phyloP scores from a whole-genome alignment of 2,113 vertebrate species.

The Pleuronectes platessa region DNA sequence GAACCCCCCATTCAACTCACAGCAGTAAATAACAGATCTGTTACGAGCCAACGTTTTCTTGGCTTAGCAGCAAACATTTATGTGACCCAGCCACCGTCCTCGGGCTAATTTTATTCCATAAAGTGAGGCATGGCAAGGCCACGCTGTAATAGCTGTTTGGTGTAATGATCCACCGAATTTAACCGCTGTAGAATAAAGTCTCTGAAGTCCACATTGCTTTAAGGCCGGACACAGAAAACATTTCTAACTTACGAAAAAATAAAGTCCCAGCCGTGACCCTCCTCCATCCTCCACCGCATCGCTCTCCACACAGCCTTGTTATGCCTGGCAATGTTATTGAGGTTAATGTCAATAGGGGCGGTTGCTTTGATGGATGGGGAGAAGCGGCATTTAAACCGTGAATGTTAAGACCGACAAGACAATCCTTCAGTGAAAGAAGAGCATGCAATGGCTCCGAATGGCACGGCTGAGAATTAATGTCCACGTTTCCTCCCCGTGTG shows the following conservation, averaged over 20 bases:
- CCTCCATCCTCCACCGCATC: conserved; percentile 12
- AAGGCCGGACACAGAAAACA: neutral
- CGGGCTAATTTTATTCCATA: conserved; percentile 16
- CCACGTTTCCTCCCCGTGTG: conserved; percentile 57
- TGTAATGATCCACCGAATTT: conserved; percentile 19
- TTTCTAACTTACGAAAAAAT: conserved; percentile 22
- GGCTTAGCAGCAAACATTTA: neutral
- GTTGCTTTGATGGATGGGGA: conserved; percentile 56
- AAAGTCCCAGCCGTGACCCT: conserved; percentile 19
- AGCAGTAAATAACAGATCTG: neutral
- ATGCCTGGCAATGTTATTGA: conserved; percentile 52
- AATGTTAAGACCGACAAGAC: conserved; percentile 49
- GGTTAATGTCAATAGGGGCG: conserved; percentile 56
- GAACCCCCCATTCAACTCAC: neutral
- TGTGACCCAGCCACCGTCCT: neutral
- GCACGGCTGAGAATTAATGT: conserved; percentile 57
- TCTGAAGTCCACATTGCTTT: conserved; percentile 5
- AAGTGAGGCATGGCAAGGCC: conserved; percentile 1
- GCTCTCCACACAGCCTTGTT: conserved; percentile 47
- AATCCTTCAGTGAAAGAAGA: conserved; percentile 52
- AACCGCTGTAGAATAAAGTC: conserved; percentile 14
- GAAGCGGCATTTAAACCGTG: conserved; percentile 47
- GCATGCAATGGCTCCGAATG: conserved; percentile 39
- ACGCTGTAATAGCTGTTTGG: conserved; percentile 2
- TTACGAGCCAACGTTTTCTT: neutral